Evolutionary conservation across 2,113 vertebrate genomes (phyloP).

Genomic region (Pelecanoides urinatrix): DNA sequence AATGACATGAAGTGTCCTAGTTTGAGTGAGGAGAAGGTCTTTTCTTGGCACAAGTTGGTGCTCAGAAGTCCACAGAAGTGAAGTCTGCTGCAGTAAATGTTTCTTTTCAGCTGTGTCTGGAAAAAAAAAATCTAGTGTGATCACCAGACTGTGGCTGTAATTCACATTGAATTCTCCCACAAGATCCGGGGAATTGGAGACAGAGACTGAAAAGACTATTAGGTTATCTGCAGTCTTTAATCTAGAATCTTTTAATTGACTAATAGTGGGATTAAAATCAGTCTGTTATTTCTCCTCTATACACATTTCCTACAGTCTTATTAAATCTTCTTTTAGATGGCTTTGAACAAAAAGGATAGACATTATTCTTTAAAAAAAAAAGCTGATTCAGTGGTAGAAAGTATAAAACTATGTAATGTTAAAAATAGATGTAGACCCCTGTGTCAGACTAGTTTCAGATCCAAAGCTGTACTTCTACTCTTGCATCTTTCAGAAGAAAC

Average conservation of each 20-base stretch:
- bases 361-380: background rate
- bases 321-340: background rate
- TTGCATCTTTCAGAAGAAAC: background rate
- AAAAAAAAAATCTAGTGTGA: background rate
- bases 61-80: background rate
- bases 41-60: background rate
- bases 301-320: background rate
- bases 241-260: background rate
- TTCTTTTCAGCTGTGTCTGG: background rate
- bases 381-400: background rate
- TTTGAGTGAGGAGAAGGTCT: background rate
- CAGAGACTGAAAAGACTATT: slow-evolving; percentile 4
- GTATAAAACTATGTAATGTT: background rate
- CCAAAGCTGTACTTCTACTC: background rate
- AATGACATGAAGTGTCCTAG: background rate
- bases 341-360: background rate
- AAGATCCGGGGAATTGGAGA: background rate
- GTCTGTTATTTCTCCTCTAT: background rate
- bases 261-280: slow-evolving; percentile 28
- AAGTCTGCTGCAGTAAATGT: slow-evolving; percentile 27
- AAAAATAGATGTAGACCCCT: background rate
- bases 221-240: slow-evolving; percentile 13
- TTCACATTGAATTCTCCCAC: slow-evolving; percentile 26
- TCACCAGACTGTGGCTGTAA: background rate
- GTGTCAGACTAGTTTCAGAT: background rate